Evolutionary conservation across 1,140 invertebrate species (phyloP).

Genomic region (Penaeus japonicus): DNA sequence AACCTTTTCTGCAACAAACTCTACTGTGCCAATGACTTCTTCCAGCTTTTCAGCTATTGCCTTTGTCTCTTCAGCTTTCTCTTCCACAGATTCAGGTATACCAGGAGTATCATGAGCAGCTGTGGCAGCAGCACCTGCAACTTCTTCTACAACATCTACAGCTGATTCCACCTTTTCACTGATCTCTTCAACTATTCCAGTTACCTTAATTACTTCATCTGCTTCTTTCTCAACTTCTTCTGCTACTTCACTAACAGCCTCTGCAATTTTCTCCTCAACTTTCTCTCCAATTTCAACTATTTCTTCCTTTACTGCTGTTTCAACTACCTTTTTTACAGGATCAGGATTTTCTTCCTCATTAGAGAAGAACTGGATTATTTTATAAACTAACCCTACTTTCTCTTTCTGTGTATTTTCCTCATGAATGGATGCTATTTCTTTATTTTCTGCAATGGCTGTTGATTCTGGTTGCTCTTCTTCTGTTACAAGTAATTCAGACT

Average conservation of each 20-base stretch:
- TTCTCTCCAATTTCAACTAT: too few species aligned
- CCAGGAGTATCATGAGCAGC: not conserved
- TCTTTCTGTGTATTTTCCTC: too few species aligned
- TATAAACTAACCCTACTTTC: too few species aligned
- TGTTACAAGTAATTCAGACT: too few species aligned
- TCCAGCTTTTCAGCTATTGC: not conserved
- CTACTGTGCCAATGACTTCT: not conserved
- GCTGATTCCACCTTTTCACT: conserved; percentile 14
- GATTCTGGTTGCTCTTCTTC: too few species aligned
- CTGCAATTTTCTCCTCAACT: conserved; percentile 18
- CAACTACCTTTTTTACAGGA: too few species aligned
- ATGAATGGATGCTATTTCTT: too few species aligned
- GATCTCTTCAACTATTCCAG: not conserved
- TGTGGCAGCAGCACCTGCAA: not conserved
- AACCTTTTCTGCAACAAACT: not conserved
- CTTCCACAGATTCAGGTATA: not conserved
- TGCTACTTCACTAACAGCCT: not conserved
- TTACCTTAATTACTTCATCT: not conserved
- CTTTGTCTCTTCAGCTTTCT: not conserved
- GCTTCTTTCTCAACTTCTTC: not conserved
- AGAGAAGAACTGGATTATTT: too few species aligned
- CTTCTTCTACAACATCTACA: not conserved
- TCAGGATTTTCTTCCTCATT: too few species aligned
- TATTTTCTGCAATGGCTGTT: too few species aligned
- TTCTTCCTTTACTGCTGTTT: too few species aligned